These are phyloP conservation scores for Heliconius hermathena DNA, from an alignment of 1,140 invertebrate species.

Conservation along the genomic window DNA sequence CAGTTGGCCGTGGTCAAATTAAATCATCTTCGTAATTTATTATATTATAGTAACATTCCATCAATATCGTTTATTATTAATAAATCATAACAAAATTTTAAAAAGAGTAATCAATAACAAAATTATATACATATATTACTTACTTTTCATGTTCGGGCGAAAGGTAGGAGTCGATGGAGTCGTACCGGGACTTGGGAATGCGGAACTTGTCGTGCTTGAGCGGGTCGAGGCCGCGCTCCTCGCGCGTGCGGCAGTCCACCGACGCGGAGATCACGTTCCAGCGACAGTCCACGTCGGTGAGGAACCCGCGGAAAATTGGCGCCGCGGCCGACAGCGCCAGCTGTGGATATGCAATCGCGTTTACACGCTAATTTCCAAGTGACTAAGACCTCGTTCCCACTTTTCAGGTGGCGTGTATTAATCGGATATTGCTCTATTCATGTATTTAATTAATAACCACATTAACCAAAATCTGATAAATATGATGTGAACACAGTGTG, in stretches of 20 bases:
- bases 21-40: no score
- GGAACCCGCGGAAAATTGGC: conserved; percentile 95
- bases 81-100: no score
- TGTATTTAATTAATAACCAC: no score
- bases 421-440: no score
- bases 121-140: conserved; percentile 42
- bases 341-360: conserved; percentile 69
- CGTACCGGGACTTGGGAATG: conserved; percentile 98
- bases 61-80: no score
- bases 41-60: no score
- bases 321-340: conserved; percentile 97
- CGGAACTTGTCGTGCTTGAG: conserved; percentile 89
- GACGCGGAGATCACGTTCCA: conserved; percentile 98
- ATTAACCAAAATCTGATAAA: no score
- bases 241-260: conserved; percentile 97
- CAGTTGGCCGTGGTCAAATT: no score
- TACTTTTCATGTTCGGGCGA: conserved; percentile 91
- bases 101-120: no score
- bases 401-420: neutral
- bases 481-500: no score
- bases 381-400: neutral
- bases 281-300: conserved; percentile 97
- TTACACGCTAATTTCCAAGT: neutral
- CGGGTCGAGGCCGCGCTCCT: conserved; percentile 94
- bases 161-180: conserved; percentile 98